Evolutionary conservation across 2,113 vertebrate species (phyloP).

Genomic region (Pangasianodon hypophthalmus): DNA sequence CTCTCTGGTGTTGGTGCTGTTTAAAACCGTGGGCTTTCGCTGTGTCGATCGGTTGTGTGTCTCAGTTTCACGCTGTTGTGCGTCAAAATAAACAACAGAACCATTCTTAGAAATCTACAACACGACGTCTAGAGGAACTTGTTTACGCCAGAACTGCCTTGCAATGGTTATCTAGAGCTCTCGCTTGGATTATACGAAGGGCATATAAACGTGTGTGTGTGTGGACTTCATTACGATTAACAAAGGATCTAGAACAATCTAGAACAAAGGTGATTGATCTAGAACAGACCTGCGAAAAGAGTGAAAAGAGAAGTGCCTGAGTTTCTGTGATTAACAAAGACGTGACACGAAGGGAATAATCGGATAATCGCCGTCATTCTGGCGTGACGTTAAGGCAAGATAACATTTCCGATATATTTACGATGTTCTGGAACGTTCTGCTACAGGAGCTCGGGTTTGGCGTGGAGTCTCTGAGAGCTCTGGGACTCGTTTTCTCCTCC

Average conservation of each 20-base stretch:
- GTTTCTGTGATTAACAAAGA: no score
- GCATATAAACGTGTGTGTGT: neutral
- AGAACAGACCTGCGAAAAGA: neutral
- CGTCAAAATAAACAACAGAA: neutral
- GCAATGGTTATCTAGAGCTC: neutral
- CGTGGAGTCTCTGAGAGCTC: no score
- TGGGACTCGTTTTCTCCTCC: neutral
- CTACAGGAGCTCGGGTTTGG: neutral
- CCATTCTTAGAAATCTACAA: neutral
- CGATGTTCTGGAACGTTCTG: neutral
- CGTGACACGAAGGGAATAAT: no score
- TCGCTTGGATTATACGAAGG: neutral
- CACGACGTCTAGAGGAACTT: neutral
- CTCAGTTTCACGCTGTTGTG: neutral
- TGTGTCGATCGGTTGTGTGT: neutral
- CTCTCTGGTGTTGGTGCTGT: neutral
- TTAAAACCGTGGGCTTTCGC: neutral
- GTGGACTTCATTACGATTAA: neutral
- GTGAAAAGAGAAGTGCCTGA: neutral
- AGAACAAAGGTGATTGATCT: neutral
- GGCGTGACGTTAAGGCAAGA: neutral
- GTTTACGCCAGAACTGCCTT: neutral
- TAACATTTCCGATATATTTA: neutral
- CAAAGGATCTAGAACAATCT: neutral
- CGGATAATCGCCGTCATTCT: neutral